Percentiles rank a stretch among this genome's conserved stretches.
These are phyloP conservation scores for Lepidocyrtoides sp. DNA, from an alignment of 2,888 invertebrate genomes.

Conservation along the genomic window DNA sequence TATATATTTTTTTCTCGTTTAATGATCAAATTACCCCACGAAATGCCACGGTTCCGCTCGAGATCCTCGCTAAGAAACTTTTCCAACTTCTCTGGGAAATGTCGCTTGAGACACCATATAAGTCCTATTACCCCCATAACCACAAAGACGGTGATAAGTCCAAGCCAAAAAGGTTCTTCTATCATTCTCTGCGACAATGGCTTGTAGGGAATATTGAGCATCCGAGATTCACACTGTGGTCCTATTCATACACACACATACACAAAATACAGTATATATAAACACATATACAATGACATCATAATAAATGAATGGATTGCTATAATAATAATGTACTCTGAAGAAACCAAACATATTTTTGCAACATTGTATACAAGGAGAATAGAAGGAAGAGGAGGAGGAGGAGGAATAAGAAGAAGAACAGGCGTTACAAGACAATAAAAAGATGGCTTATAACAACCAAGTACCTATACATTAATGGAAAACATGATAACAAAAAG, in stretches of 20 bases:
- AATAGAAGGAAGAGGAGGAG: not conserved
- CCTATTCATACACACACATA: constrained; percentile 86
- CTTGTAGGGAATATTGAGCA: constrained; percentile 91
- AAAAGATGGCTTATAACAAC: not conserved
- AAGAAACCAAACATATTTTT: not conserved
- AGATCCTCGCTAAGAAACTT: constrained; percentile 93
- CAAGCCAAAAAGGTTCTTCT: constrained; percentile 96
- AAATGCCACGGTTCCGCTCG: constrained; percentile 89
- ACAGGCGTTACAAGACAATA: not conserved
- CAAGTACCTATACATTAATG: too few relatives aligned
- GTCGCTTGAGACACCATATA: constrained; percentile 94
- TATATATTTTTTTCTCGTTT: constrained; percentile 23
- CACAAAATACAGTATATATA: constrained; percentile 7
- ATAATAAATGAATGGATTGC: not conserved
- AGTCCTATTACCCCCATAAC: constrained; percentile 93
- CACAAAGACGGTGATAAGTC: constrained; percentile 93
- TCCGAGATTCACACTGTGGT: constrained; percentile 90
- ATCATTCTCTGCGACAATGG: constrained; percentile 93
- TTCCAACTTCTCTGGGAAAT: constrained; percentile 95
- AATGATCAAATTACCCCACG: constrained; percentile 83
- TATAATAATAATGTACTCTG: not conserved
- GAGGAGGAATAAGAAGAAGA: not conserved
- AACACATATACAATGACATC: not conserved
- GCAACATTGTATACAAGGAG: not conserved
- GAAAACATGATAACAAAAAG: not conserved